Percentiles rank a stretch among this genome's conserved stretches.
These are phyloP conservation scores for Pelodytes ibericus DNA, from an alignment of 2,797 vertebrate species.

Conservation along the genomic window DNA sequence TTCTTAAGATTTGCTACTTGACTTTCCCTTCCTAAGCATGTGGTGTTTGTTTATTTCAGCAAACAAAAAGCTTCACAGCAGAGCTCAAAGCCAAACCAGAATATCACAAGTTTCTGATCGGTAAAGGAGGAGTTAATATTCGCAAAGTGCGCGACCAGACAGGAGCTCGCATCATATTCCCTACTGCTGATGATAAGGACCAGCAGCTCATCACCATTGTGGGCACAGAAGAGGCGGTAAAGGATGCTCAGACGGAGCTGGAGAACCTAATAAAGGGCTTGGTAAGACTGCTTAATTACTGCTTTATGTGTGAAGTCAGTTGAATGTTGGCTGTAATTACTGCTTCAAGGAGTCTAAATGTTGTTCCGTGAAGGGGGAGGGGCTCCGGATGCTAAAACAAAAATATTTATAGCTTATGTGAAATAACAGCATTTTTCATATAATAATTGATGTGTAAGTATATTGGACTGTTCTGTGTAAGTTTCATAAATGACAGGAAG, in stretches of 20 bases:
- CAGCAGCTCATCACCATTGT: conserved; percentile 97
- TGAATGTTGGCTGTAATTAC: too few relatives aligned
- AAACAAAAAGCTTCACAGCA: conserved; percentile 94
- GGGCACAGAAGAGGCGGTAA: conserved; percentile 93
- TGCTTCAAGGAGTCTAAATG: too few relatives aligned
- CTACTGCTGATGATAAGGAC: conserved; percentile 90
- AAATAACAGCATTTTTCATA: too few relatives aligned
- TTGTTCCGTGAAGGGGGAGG: too few relatives aligned
- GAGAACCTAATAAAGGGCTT: conserved; percentile 91
- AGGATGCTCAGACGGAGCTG: conserved; percentile 91
- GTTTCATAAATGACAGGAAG: too few relatives aligned
- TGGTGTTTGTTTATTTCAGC: too few relatives aligned
- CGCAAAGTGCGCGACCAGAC: conserved; percentile 96
- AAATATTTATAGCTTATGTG: too few relatives aligned
- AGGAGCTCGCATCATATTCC: conserved; percentile 94
- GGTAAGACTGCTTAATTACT: conserved; percentile 67
- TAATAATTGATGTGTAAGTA: too few relatives aligned
- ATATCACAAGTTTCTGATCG: conserved; percentile 98
- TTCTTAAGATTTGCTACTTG: too few relatives aligned
- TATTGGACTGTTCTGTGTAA: too few relatives aligned
- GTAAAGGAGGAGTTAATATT: conserved; percentile 95
- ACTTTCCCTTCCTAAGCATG: too few relatives aligned
- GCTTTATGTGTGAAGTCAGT: background rate
- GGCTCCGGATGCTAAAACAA: too few relatives aligned
- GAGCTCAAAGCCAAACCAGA: conserved; percentile 96